Percentiles rank a stretch among this genome's conserved stretches.
Conservation (phyloP, 2,797 vertebrate species). For the Microchirus variegatus region DNA sequence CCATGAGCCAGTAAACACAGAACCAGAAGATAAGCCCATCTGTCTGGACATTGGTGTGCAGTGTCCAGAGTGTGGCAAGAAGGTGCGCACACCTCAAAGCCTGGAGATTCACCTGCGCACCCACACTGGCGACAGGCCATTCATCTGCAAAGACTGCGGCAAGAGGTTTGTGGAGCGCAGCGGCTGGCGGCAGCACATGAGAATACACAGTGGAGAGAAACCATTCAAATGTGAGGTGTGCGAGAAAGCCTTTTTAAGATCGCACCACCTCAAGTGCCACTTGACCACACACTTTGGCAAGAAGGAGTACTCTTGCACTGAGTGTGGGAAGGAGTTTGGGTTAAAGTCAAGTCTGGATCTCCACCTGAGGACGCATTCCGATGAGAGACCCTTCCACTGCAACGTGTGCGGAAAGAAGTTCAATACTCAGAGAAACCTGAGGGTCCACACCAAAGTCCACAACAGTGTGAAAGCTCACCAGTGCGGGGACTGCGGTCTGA, state of each 20-base stretch:
- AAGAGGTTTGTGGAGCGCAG: slow-evolving; percentile 77
- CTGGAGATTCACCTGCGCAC: slow-evolving; percentile 81
- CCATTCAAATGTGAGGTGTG: slow-evolving; percentile 80
- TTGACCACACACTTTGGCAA: slow-evolving; percentile 79
- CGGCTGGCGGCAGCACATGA: slow-evolving; percentile 76
- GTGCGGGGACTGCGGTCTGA: slow-evolving; percentile 80
- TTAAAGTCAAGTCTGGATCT: slow-evolving; percentile 77
- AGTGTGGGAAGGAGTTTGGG: slow-evolving; percentile 82
- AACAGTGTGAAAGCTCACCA: slow-evolving; percentile 75
- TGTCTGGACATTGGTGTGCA: slow-evolving; percentile 74
- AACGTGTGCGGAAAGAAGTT: slow-evolving; percentile 77
- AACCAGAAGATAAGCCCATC: slow-evolving; percentile 66
- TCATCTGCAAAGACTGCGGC: slow-evolving; percentile 79
- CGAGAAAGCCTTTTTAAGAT: slow-evolving; percentile 76
- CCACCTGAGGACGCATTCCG: slow-evolving; percentile 79
- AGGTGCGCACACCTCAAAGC: slow-evolving; percentile 75
- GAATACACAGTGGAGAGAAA: slow-evolving; percentile 79
- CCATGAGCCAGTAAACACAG: slow-evolving; percentile 52
- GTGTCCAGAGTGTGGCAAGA: slow-evolving; percentile 79
- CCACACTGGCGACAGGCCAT: slow-evolving; percentile 81
- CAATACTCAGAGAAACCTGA: slow-evolving; percentile 73
- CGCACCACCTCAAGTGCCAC: slow-evolving; percentile 79
- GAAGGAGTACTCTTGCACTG: slow-evolving; percentile 77
- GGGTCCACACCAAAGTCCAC: slow-evolving; percentile 80
- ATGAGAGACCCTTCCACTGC: slow-evolving; percentile 78